Conservation (phyloP, 2,113 vertebrate genomes). For the Suncus etruscus region DNA sequence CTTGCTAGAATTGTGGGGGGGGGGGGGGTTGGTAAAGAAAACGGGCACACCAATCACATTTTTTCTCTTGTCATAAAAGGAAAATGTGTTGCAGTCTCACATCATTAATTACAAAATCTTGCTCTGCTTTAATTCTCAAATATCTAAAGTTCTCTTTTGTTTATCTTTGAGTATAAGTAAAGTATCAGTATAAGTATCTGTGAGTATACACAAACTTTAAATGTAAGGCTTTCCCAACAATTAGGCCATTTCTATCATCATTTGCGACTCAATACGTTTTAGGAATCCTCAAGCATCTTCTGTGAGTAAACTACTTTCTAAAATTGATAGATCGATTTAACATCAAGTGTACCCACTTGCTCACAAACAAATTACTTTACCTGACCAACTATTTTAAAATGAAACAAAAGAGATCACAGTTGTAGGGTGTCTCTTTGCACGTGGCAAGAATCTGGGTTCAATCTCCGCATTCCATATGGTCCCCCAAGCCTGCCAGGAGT, state of each 20-base stretch:
- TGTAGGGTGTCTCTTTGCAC: too few species aligned
- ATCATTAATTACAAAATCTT: neutral
- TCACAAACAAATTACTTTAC: conserved; percentile 25
- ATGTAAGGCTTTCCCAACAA: neutral
- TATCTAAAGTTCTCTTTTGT: neutral
- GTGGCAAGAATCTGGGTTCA: too few species aligned
- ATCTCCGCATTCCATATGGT: too few species aligned
- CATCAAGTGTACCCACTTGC: neutral
- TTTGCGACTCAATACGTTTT: neutral
- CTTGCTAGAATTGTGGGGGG: neutral
- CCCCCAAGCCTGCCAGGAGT: too few species aligned
- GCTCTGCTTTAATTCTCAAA: neutral
- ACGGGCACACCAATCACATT: neutral
- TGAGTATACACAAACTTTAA: neutral
- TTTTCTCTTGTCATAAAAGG: conserved; percentile 11
- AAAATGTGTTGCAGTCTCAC: neutral
- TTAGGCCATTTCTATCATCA: neutral
- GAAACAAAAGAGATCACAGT: neutral
- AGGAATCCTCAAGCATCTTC: neutral
- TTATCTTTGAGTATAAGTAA: neutral
- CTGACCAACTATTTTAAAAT: conserved; percentile 17
- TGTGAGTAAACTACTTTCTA: neutral
- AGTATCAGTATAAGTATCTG: neutral
- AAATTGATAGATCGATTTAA: conserved; percentile 24
- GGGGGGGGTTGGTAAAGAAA: neutral